These are phyloP conservation scores for Tetramorium alpestre DNA, from an alignment of 1,140 invertebrate genomes.

Conservation along the genomic window DNA sequence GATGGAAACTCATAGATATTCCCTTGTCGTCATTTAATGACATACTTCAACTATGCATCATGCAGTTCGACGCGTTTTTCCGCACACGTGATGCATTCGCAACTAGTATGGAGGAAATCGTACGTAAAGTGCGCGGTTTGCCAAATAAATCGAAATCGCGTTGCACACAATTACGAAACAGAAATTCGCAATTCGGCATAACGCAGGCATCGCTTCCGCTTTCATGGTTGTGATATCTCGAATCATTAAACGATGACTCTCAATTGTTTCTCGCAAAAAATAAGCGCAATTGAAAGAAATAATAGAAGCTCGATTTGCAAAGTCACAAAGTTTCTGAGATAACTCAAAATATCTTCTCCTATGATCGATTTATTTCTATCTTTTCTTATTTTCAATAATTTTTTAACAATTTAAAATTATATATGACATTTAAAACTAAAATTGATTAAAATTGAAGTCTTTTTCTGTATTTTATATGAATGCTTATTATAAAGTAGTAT, in stretches of 20 bases:
- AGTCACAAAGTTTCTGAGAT: background rate
- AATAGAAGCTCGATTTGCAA: background rate
- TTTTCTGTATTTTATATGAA: background rate
- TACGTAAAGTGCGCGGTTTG: background rate
- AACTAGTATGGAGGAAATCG: background rate
- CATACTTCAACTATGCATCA: background rate
- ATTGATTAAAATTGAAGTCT: background rate
- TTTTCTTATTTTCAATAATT: background rate
- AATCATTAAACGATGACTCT: too few species aligned
- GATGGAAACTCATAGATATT: conserved; percentile 2
- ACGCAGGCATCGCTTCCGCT: background rate
- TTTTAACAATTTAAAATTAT: background rate
- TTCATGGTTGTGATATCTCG: too few species aligned
- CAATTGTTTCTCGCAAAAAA: background rate
- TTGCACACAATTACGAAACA: background rate
- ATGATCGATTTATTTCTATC: background rate
- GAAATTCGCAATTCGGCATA: background rate
- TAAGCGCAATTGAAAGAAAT: background rate
- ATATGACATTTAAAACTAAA: background rate
- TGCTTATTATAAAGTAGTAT: background rate
- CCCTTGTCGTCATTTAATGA: conserved; percentile 3
- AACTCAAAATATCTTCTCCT: background rate
- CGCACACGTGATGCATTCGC: conserved; percentile 15
- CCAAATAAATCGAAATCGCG: conserved; percentile 10
- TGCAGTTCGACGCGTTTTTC: conserved; percentile 1